A percentile compares a stretch with the other conserved stretches of the same genome.
These are phyloP conservation scores for Zonitis immaculata DNA, from an alignment of 2,888 invertebrate genomes.

Conservation along the genomic window DNA sequence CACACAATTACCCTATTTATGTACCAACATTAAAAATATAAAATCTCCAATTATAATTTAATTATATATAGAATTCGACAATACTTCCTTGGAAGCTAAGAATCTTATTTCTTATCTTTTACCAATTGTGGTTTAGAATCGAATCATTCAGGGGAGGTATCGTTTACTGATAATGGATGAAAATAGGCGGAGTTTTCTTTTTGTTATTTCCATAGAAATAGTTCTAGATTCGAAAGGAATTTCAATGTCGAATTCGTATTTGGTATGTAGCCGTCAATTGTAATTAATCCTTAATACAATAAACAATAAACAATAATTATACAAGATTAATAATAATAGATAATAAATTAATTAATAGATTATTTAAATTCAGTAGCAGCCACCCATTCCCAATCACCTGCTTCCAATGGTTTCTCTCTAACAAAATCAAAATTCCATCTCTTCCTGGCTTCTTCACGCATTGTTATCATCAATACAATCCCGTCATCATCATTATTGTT, in stretches of 20 bases:
- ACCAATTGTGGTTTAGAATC: neutral
- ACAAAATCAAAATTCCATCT: slow-evolving; percentile 58
- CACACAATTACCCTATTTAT: neutral
- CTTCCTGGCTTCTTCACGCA: slow-evolving; percentile 36
- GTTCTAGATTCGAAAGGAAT: neutral
- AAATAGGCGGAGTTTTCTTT: neutral
- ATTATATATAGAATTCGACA: neutral
- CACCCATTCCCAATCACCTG: slow-evolving; percentile 55
- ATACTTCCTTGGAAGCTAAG: neutral
- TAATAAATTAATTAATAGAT: neutral
- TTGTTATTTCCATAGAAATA: neutral
- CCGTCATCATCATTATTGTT: slow-evolving; percentile 3
- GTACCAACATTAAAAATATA: no score
- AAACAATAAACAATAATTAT: neutral
- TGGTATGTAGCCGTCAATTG: neutral
- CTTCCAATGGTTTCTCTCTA: slow-evolving; percentile 49
- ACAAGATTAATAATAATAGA: neutral
- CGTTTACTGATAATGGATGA: neutral
- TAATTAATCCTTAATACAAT: neutral
- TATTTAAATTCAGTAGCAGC: slow-evolving; percentile 14
- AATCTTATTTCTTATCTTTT: neutral
- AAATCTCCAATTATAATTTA: no score
- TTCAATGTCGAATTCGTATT: neutral
- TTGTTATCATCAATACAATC: neutral
- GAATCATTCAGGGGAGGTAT: neutral